Evolutionary conservation across 1,140 invertebrate genomes (phyloP), one percentile per base, ranked within the genome.

Genomic region (Atta texana): DNA sequence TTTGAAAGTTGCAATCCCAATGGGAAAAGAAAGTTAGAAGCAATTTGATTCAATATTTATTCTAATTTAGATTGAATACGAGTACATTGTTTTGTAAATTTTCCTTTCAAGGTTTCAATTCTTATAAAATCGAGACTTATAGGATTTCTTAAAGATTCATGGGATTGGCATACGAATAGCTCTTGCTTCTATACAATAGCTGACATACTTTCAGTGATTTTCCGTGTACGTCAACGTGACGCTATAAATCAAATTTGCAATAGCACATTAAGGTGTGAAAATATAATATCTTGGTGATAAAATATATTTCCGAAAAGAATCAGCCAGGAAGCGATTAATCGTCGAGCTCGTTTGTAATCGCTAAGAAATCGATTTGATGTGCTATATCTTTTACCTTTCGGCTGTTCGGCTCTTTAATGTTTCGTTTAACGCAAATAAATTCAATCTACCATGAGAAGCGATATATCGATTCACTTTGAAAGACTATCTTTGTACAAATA

Each of bases 201-300:
- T 77, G 34, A 64, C 24, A 16, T 14, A 16, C 69, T 55, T 14
- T 49, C 18, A 16, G 44, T 7, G 12, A n/a, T 75, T 34, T 57
- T 57, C 6, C 7, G 18, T 18, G 51, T 44, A 68, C 16, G 21
- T 24, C 18, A 18, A 57, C 16, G 16, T 0, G 24, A 14, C 14
- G 59, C 31, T 61, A 31, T 68, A 81, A 86, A 88, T 89, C 74
- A 88, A 89, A 86, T 89, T 86, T 51, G 55, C 8, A 31, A 44
- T 24, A 49, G 16, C n/a, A 34, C 28, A 63, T 44, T 66, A 39
- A 21, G 34, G 24, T 6, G 49, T 14, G 71, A 76, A 76, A 66
- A 14, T 53, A 18, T 49, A 49, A 1, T 69, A 34, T 51, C 53
- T 64, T 18, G n/a, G 10, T 14, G 66, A 2, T 31, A 21, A 31